Base-by-base conservation (phyloP, 2,113 vertebrate genomes). In the Lophochroa leadbeateri region DNA sequence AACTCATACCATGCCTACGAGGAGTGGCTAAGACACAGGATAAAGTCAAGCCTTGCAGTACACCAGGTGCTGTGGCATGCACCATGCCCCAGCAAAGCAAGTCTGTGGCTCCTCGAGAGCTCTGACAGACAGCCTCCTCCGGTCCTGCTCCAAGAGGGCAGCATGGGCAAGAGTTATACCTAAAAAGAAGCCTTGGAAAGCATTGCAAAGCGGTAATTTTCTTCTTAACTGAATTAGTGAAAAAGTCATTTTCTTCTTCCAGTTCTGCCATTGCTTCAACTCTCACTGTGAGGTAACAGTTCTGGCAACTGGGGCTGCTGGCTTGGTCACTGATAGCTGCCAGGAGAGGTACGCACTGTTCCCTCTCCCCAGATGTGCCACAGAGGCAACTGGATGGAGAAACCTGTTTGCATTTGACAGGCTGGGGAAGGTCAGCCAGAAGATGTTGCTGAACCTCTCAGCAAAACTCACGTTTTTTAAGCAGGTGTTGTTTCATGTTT, bases 31-130 rank as follows among this genome's bases (percentile, higher is more conserved):
- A 53, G 13, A 27, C 11, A 4, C 9, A 52, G 67, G 61, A 39
- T 2, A 10, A 80, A 82, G 50, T 41, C 33, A 35, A 84, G 35
- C 41, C 53, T 57, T 69, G 33, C 49, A 35, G 33, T 8, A 13
- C 15, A 21, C 17, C 52, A 55, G 16, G 12, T 33, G 43, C 47
- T 17, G 19, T 25, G 25, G 21, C 3, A 15, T 23, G 8, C 3
- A 3, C 25, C 43, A 33, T 4, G 3, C 4, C 7, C 5, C 20
- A 67, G 21, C 13, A 76, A 63, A 63, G 11, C 0, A 0, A 21
- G 8, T 43, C 35, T 69, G 44, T 2, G 4, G 28, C 43, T 53
- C 31, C 37, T 20, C 5, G 7, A 15, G 57, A 58, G 57, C 57
- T 58, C 57, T 35, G 21, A 10, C 57, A 58, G 2, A 8, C 31